Evolutionary conservation across 2,113 vertebrate species (phyloP).

Genomic region (Pontoporia blainvillei): DNA sequence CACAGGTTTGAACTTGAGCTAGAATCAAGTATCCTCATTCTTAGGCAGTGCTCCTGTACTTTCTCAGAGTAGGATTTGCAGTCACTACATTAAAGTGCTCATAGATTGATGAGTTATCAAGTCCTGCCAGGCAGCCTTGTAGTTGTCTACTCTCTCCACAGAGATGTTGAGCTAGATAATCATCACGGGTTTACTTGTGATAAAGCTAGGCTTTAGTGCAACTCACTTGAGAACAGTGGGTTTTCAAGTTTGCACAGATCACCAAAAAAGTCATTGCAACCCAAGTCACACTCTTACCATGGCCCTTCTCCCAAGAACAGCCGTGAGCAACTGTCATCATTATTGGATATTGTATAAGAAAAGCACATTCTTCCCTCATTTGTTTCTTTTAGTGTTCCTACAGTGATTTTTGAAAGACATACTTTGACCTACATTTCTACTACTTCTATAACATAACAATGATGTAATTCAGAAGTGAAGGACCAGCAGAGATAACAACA

Average conservation of each 20-base stretch:
- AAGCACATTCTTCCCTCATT: neutral
- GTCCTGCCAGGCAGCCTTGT: neutral
- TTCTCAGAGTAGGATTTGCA: neutral
- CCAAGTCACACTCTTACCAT: neutral
- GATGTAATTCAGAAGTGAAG: slow-evolving; percentile 38
- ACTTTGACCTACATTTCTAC: slow-evolving; percentile 49
- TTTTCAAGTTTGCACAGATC: neutral
- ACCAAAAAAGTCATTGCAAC: neutral
- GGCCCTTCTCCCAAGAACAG: neutral
- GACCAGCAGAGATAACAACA: slow-evolving; percentile 28
- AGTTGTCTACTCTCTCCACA: neutral
- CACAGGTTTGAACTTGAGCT: neutral
- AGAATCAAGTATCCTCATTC: neutral
- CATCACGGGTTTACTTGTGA: neutral
- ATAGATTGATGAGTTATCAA: neutral
- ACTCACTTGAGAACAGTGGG: neutral
- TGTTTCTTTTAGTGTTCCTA: slow-evolving; percentile 11
- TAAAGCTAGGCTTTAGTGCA: neutral
- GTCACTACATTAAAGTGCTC: neutral
- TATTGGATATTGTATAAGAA: neutral
- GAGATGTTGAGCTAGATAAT: neutral
- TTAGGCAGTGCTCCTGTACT: neutral
- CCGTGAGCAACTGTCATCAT: neutral
- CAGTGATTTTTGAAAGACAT: neutral
- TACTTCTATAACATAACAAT: slow-evolving; percentile 16